Base-by-base conservation (phyloP, 2,888 invertebrate species). In the Dolichopus griseipennis region DNA sequence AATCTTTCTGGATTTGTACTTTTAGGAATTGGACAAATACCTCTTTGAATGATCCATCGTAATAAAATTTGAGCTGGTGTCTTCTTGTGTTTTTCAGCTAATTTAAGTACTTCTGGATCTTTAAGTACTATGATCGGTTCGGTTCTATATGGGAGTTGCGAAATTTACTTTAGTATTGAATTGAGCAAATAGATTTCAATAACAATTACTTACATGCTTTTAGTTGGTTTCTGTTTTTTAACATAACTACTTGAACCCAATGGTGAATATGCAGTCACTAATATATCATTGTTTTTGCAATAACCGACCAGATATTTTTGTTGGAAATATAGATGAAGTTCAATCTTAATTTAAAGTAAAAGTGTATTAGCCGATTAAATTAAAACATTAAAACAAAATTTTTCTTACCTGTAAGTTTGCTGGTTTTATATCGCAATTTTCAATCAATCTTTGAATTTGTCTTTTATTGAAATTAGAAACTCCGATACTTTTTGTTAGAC, bases 21-120 rank as follows among this genome's bases (percentile, higher is more conserved):
- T 79, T 95, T 95, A 5, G 95, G 95, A 75, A 95, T 93, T 62
- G 88, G 88, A 9, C 85, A 85, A 41, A 93, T 80, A 12, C 88
- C 89, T 65, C 86, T 86, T 78, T 95, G 92, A 10, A 92, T 75
- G 18, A 87, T 83, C 80, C 89, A 89, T 65, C 90, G 85, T 5
- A 95, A 81, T 61, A 92, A 80, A 37, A 91, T 82, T 80, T 95
- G 94, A 5, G 93, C 93, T 0, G 90, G 83, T 0, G 88, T 85
- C 77, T 90, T 92, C 0, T 82, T 80, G 75, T 88, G 85, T 73
- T 83, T 86, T 63, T 84, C 83, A 1, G 86, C 86, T 65, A 88
- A 82, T 70, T 81, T 74, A 62, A 82, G 73, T 0, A 90, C 85
- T 18, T 78, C 82, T 0, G 86, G 83, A 76, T 91, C 84, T 64